Percentiles rank a stretch among this genome's conserved stretches.
Conservation (phyloP, 1,140 invertebrate genomes). For the Melipona quadrifasciata region DNA sequence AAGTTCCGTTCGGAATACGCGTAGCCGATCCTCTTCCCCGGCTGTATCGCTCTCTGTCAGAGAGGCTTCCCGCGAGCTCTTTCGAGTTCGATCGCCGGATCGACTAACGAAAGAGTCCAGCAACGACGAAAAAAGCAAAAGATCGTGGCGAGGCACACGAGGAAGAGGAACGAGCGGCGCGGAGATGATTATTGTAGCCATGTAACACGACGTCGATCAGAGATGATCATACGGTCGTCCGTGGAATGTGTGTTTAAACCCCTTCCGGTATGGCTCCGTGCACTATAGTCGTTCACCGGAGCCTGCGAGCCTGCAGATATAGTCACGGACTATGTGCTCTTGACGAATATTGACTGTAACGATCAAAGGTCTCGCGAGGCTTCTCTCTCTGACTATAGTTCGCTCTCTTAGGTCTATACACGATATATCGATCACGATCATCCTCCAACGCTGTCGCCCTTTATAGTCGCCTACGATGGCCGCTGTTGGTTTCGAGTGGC, state of each 20-base stretch:
- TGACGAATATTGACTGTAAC: background rate
- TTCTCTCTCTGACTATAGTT: background rate
- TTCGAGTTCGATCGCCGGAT: no score
- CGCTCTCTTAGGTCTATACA: background rate
- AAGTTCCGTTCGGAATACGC: background rate
- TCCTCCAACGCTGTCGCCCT: background rate
- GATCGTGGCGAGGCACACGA: background rate
- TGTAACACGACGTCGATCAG: conserved; percentile 9
- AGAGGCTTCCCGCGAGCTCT: background rate
- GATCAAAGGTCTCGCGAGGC: background rate
- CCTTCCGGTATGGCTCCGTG: conserved; percentile 32
- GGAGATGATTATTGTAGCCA: conserved; percentile 17
- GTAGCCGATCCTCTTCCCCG: background rate
- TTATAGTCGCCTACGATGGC: background rate
- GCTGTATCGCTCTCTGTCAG: background rate
- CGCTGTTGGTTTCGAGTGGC: background rate
- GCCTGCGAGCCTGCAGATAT: background rate
- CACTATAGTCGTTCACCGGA: conserved; percentile 5
- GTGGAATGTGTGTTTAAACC: background rate
- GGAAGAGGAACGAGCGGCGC: conserved; percentile 11
- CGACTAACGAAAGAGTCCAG: background rate
- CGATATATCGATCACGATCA: background rate
- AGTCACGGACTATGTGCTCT: background rate
- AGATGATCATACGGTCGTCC: background rate
- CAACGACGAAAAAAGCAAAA: no score